These are phyloP conservation scores for Eulemur mongoz DNA, from an alignment of 2,797 vertebrate genomes.

Conservation along the genomic window DNA sequence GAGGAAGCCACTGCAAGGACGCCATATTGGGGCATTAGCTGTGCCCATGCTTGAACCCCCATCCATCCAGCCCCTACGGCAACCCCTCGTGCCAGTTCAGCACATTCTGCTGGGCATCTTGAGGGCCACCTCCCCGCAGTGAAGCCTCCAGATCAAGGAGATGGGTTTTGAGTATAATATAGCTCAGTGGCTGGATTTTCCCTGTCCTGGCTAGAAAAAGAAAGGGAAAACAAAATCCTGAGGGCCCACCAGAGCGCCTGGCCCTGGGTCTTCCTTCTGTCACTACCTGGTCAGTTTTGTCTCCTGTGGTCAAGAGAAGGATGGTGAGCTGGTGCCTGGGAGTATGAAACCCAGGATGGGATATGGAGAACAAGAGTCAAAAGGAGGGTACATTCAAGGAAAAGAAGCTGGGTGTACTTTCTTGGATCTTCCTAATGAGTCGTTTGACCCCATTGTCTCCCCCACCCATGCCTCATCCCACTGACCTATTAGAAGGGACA, in stretches of 20 bases:
- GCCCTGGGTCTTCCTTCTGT: not conserved
- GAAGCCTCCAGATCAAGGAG: not conserved
- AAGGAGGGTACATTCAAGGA: not conserved
- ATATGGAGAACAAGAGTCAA: too few species aligned
- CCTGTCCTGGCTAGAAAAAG: not conserved
- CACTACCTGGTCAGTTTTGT: not conserved
- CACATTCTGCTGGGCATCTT: not conserved
- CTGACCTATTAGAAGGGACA: not conserved
- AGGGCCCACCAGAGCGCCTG: not conserved
- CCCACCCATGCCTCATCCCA: rapidly evolving
- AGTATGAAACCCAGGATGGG: not conserved
- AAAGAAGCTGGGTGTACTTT: not conserved
- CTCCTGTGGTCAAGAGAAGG: not conserved
- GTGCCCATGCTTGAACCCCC: not conserved
- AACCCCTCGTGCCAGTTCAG: not conserved
- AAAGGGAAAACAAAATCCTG: not conserved
- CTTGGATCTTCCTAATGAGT: not conserved
- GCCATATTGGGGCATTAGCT: not conserved
- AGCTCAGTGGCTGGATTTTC: not conserved
- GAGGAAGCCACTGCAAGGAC: rapidly evolving
- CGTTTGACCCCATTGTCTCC: not conserved
- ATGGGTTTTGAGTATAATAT: not conserved
- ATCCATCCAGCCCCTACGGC: not conserved
- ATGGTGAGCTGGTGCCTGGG: not conserved
- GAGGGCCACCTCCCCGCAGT: not conserved